These are phyloP conservation scores for Xylophagus ater DNA, from an alignment of 2,888 invertebrate species.

Conservation along the genomic window DNA sequence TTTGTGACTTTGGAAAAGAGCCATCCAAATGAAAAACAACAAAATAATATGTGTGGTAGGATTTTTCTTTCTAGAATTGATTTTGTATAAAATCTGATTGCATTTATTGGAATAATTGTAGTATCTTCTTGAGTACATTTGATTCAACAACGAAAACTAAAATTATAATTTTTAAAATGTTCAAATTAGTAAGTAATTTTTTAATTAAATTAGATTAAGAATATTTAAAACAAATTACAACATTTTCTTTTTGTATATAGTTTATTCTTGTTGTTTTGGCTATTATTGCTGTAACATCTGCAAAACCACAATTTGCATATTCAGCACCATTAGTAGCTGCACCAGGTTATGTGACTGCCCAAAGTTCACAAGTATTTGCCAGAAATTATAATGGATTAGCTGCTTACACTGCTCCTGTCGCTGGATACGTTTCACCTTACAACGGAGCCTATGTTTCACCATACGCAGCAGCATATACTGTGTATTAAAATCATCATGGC, in stretches of 20 bases:
- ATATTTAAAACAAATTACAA: no score
- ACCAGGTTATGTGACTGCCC: constrained; percentile 20
- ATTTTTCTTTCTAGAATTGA: not conserved
- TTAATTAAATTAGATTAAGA: not conserved
- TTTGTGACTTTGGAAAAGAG: no score
- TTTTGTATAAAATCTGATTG: not conserved
- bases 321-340: constrained; percentile 8
- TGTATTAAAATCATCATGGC: not conserved
- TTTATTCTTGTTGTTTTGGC: not conserved
- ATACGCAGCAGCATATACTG: constrained; percentile 1
- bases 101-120: not conserved
- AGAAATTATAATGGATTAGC: no score
- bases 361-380: constrained; percentile 20
- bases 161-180: not conserved
- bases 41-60: no score
- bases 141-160: not conserved
- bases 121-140: no score
- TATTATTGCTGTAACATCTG: constrained; percentile 4
- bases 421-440: not conserved
- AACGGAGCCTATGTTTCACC: not conserved
- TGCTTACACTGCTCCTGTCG: constrained; percentile 24
- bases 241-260: not conserved
- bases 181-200: constrained; percentile 1
- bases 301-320: constrained; percentile 19
- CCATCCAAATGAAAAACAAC: no score